phyloP scores from a whole-genome alignment of 2,113 vertebrate genomes.

The Neofelis nebulosa region DNA sequence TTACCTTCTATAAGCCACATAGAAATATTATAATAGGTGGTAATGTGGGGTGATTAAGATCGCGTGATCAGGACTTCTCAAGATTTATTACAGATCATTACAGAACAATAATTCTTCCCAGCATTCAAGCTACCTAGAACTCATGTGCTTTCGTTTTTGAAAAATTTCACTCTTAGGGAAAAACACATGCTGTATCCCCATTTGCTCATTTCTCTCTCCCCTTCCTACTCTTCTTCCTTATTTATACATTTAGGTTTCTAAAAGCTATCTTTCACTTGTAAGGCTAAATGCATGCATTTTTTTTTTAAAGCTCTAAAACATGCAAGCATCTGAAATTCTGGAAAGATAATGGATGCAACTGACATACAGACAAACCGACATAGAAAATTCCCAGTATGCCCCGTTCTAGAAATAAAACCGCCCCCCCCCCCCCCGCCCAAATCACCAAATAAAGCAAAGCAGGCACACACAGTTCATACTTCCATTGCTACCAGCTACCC shows the following conservation, averaged over 20 bases:
- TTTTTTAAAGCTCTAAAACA: slow-evolving; percentile 35
- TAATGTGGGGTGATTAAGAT: background rate
- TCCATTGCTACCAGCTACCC: background rate
- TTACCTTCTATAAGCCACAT: background rate
- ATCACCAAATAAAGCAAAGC: slow-evolving; percentile 46
- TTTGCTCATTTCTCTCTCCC: background rate
- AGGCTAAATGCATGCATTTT: slow-evolving; percentile 53
- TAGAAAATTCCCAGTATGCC: background rate
- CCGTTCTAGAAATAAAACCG: background rate
- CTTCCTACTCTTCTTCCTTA: background rate
- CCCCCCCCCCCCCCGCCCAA: background rate
- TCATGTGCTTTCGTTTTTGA: background rate
- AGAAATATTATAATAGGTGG: background rate
- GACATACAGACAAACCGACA: slow-evolving; percentile 3
- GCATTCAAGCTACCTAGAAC: background rate
- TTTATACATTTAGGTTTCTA: background rate
- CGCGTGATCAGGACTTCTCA: background rate
- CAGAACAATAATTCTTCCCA: background rate
- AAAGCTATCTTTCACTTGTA: background rate
- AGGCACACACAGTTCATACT: background rate
- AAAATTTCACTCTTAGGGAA: background rate
- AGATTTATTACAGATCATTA: background rate
- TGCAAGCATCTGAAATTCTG: slow-evolving; percentile 58
- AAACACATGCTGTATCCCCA: background rate
- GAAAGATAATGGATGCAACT: slow-evolving; percentile 67